Evolutionary conservation across 2,888 invertebrate genomes (phyloP).

Genomic region (Phyllotreta striolata): DNA sequence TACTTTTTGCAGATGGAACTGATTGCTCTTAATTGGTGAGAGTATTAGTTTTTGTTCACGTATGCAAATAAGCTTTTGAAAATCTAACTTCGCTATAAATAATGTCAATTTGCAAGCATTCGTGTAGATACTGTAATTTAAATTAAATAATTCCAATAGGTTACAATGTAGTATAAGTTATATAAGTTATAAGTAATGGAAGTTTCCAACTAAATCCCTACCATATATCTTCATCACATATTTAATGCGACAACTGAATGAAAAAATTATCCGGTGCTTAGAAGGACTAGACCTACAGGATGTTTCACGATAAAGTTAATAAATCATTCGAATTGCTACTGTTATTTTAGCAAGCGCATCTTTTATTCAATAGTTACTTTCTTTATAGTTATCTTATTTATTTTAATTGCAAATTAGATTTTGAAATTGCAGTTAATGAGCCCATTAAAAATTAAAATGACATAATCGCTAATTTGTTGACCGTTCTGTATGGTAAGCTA

Average conservation of each 20-base stretch:
- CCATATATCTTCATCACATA: constrained; percentile 38
- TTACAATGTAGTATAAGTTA: too few species aligned
- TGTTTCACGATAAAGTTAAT: constrained; percentile 19
- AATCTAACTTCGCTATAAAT: too few species aligned
- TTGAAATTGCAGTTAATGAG: too few species aligned
- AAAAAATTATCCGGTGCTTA: constrained; percentile 33
- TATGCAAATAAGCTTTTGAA: too few species aligned
- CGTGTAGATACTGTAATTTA: too few species aligned
- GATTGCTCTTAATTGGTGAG: too few species aligned
- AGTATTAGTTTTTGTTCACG: too few species aligned
- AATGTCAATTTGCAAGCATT: too few species aligned
- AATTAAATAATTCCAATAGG: background rate
- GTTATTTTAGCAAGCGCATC: too few species aligned
- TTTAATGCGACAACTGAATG: constrained; percentile 30
- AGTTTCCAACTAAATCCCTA: constrained; percentile 30
- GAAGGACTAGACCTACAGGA: constrained; percentile 19
- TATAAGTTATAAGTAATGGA: constrained; percentile 19
- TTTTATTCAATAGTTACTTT: too few species aligned
- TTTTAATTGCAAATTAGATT: too few species aligned
- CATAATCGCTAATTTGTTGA: background rate
- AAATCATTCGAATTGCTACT: constrained; percentile 6
- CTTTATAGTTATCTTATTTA: too few species aligned
- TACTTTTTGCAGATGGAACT: background rate
- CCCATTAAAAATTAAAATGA: background rate
- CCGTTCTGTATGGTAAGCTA: constrained; percentile 10